Evolutionary conservation across 2,888 invertebrate species (phyloP).

Genomic region (Hesperia comma): DNA sequence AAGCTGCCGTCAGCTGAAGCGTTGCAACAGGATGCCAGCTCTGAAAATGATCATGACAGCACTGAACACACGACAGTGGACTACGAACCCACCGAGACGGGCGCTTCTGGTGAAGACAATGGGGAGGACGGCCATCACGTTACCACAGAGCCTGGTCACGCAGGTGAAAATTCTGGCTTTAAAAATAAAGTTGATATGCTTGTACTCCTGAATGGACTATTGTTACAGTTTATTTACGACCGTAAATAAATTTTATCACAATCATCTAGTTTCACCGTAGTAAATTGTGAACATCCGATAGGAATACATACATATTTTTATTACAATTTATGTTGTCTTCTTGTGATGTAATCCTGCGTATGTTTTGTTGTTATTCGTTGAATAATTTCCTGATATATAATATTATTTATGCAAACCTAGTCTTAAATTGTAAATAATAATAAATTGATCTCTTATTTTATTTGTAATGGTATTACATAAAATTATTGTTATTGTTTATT

Average conservation of each 20-base stretch:
- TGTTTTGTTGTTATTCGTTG: not conserved
- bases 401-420: constrained; percentile 2
- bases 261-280: constrained; percentile 8
- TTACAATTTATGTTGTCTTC: not conserved
- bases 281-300: not conserved
- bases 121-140: constrained; percentile 4
- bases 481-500: not conserved
- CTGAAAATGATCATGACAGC: constrained; percentile 50
- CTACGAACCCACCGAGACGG: constrained; percentile 28
- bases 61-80: constrained; percentile 49
- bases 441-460: constrained; percentile 17
- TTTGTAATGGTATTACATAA: not conserved
- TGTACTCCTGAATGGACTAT: constrained; percentile 8
- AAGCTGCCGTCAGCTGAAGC: constrained; percentile 64
- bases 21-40: constrained; percentile 62
- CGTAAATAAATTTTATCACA: constrained; percentile 15
- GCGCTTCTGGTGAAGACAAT: not conserved
- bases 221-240: constrained; percentile 29
- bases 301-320: not conserved
- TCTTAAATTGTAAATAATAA: constrained; percentile 10
- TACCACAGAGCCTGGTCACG: constrained; percentile 13
- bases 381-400: not conserved
- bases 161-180: constrained; percentile 14
- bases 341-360: not conserved
- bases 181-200: constrained; percentile 9